Base-by-base conservation (phyloP, 2,797 vertebrate genomes). In the Pangasius larnaudii region DNA sequence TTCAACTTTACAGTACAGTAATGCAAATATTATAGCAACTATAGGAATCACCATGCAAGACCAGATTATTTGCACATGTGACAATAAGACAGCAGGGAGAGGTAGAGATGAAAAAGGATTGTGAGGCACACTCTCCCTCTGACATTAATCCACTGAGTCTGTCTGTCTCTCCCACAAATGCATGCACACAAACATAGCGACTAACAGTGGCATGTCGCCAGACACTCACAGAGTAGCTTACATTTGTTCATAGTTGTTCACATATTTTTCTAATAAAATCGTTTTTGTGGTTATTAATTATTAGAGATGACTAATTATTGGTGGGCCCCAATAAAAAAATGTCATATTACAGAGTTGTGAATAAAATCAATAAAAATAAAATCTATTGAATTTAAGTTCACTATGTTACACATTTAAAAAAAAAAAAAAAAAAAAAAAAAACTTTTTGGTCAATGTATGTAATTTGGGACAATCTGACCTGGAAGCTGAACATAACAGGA, bases 401-500 rank as follows among this genome's bases (percentile, higher is more conserved):
- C 39, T 24, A 42, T 42, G 0, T 33, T 9, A 75, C 24, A 75
- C 42, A 74, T n/a, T 49, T 46, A 24, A 0, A 33, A 67, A 30
- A 72, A 42, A 42, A 36, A 36, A 36, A 36, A 36, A 39, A 39
- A 39, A 39, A 39, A 39, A 39, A 39, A 3, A 39, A 3, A 14
- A 7, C 6, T 30, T 77, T 77, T 78, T 56, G 75, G 75, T 78
- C 49, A 61, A 42, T 1, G 30, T 18, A 63, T 82, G 80, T 82
- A 27, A 63, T 63, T 63, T 0, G 1, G n/a, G n/a, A 49, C 24
- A 46, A 46, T 82, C 80, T 0, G 80, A 84, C 63, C 19, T 16
- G 46, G 18, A 53, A 69, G 39, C 75, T 49, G 58, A 86, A 79
- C 85, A 67, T 86, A 80, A 80, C 75, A 79, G 85, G 61, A 86